Evolutionary conservation across 2,888 invertebrate species (phyloP), one percentile per base, ranked within the genome.

Genomic region (Smittia sp.): DNA sequence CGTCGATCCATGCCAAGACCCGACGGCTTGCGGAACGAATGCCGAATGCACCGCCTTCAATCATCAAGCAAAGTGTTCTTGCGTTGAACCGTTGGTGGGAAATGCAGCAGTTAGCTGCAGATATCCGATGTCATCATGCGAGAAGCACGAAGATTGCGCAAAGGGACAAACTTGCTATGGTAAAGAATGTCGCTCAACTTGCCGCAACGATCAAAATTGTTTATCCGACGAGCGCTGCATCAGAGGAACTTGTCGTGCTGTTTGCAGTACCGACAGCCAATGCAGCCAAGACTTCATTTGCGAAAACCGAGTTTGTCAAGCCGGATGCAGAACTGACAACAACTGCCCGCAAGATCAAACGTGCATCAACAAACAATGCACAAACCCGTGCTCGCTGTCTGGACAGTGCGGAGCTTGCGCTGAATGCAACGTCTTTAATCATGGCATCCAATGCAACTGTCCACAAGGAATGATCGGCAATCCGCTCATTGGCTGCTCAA

Each of bases 211-310:
- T 80, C 86, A 85, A 62, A 89, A 91, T 77, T 96, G 96, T 79
- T 83, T 94, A 76, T 88, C 91, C 15, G 92, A 94, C 79, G 94
- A 95, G 81, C 88, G 92, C 77, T 96, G 96, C 80, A 88, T 94
- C 76, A 86, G 88, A 74, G 93, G 93, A 62, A 87, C 90, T 72
- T 95, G 95, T 79, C 90, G 91, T 81, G 86, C 90, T 1, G 89
- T 95, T 32, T 96, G 95, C 79, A 95, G 94, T 79, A 92, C 90
- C 72, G 94, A 96, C 80, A 86, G 89, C 13, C 89, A 90, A 75
- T 96, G 95, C 79, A 87, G 87, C 20, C 84, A 86, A 13, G 90
- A 91, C 76, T 92, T 94, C 81, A 93, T 96, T 77, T 96, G 96
- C 79, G 91, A 92, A 80, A 92, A 91, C 78, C 86, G 94, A 77